phyloP scores from a whole-genome alignment of 2,888 invertebrate genomes.

The Autographa gamma region DNA sequence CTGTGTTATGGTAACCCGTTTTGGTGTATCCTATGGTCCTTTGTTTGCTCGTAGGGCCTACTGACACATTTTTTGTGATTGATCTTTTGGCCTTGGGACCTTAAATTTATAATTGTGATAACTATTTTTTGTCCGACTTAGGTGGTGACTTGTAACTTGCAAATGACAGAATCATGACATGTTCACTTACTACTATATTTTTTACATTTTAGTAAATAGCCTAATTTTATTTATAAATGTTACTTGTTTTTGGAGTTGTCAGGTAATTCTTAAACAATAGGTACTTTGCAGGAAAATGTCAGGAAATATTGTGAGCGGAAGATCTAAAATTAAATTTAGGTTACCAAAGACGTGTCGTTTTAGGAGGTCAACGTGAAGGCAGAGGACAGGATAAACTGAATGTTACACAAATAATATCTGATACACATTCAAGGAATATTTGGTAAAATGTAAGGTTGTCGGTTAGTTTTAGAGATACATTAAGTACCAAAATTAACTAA shows the following conservation, averaged over 20 bases:
- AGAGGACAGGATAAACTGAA: background rate
- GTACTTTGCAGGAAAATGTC: too few relatives aligned
- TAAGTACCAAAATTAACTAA: too few relatives aligned
- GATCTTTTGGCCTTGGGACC: background rate
- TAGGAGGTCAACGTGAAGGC: background rate
- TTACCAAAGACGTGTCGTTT: background rate
- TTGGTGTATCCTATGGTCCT: constrained; percentile 28
- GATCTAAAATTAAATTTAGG: background rate
- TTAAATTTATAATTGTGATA: background rate
- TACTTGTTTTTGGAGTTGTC: too few relatives aligned
- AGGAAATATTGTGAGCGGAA: background rate
- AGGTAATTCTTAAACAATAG: too few relatives aligned
- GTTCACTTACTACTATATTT: too few relatives aligned
- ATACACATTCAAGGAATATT: background rate
- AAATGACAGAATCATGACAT: too few relatives aligned
- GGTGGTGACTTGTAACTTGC: background rate
- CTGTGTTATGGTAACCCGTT: constrained; percentile 40
- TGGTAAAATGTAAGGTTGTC: background rate
- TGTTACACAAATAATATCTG: background rate
- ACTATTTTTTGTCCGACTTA: background rate
- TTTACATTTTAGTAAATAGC: too few relatives aligned
- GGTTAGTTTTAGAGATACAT: too few relatives aligned
- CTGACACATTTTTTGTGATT: constrained; percentile 2
- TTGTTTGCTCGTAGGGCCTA: constrained; percentile 23
- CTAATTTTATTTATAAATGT: too few relatives aligned